phyloP scores from a whole-genome alignment of 2,113 vertebrate species.

The Brachypteracias leptosomus region DNA sequence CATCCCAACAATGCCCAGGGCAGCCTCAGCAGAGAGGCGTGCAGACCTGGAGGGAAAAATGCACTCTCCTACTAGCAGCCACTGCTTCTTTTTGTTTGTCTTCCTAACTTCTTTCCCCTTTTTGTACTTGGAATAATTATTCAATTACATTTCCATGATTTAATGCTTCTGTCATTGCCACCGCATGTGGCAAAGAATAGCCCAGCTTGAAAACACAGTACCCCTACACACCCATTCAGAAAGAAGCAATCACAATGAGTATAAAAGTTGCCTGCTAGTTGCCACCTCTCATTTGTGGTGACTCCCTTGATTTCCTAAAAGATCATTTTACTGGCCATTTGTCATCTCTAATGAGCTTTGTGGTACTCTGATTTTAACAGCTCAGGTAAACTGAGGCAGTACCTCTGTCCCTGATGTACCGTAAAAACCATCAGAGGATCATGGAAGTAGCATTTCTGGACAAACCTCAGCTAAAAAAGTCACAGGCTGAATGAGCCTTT shows the following conservation, averaged over 20 bases:
- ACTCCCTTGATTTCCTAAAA: not conserved
- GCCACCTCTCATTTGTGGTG: not conserved
- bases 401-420: not conserved
- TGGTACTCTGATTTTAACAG: not conserved
- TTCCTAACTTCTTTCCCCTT: not conserved
- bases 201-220: not conserved
- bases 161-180: not conserved
- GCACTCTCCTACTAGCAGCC: not conserved
- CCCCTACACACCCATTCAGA: not conserved
- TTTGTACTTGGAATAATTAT: not conserved
- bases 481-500: not conserved
- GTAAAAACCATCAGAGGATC: not conserved
- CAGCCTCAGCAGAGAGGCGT: not conserved
- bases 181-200: not conserved
- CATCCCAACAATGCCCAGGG: not conserved
- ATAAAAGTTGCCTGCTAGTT: not conserved
- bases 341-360: not conserved
- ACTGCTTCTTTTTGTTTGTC: not conserved
- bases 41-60: not conserved
- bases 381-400: slow-evolving; percentile 9
- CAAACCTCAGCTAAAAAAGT: not conserved
- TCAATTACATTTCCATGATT: not conserved
- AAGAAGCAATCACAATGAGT: not conserved
- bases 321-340: not conserved
- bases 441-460: not conserved